Conservation (phyloP, 2,888 invertebrate species). For the Hirtodrosophila confusa region DNA sequence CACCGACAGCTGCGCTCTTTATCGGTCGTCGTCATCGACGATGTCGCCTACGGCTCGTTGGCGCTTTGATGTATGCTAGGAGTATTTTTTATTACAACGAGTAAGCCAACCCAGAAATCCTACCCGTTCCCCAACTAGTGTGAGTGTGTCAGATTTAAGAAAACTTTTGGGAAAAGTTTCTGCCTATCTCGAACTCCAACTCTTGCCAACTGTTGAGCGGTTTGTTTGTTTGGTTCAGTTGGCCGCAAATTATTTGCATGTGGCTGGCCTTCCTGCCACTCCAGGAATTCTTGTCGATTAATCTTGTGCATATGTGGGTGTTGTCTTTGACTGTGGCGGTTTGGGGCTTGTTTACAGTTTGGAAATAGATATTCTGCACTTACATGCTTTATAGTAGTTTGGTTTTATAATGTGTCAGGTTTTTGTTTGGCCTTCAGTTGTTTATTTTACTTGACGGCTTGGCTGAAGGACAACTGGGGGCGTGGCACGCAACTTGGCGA, state of each 20-base stretch:
- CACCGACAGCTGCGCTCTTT: slow-evolving; percentile 65
- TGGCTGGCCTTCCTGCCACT: slow-evolving; percentile 6
- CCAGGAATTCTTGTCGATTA: slow-evolving; percentile 54
- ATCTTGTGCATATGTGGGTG: slow-evolving; percentile 54
- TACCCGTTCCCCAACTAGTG: neutral
- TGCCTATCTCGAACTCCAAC: slow-evolving; percentile 20
- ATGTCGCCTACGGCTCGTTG: slow-evolving; percentile 38
- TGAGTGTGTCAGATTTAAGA: slow-evolving; percentile 37
- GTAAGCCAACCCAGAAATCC: slow-evolving; percentile 11
- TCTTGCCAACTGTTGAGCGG: slow-evolving; percentile 31
- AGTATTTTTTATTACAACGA: slow-evolving; percentile 6
- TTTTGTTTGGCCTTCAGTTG: slow-evolving; percentile 13
- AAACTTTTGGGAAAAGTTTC: slow-evolving; percentile 61
- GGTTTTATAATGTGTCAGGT: slow-evolving; percentile 41
- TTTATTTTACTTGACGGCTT: slow-evolving; percentile 33
- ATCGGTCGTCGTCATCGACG: slow-evolving; percentile 32
- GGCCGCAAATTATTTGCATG: slow-evolving; percentile 73
- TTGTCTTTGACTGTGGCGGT: slow-evolving; percentile 25
- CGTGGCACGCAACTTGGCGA: slow-evolving; percentile 5
- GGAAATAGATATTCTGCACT: slow-evolving; percentile 51
- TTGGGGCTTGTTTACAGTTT: slow-evolving; percentile 41
- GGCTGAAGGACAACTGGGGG: slow-evolving; percentile 17
- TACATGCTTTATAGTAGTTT: slow-evolving; percentile 51
- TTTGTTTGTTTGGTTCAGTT: slow-evolving; percentile 58
- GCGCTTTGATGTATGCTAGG: slow-evolving; percentile 70